Percentiles rank a stretch among this genome's conserved stretches.
Conservation (phyloP, 2,888 invertebrate genomes). For the Lepidocyrtoides sp. region DNA sequence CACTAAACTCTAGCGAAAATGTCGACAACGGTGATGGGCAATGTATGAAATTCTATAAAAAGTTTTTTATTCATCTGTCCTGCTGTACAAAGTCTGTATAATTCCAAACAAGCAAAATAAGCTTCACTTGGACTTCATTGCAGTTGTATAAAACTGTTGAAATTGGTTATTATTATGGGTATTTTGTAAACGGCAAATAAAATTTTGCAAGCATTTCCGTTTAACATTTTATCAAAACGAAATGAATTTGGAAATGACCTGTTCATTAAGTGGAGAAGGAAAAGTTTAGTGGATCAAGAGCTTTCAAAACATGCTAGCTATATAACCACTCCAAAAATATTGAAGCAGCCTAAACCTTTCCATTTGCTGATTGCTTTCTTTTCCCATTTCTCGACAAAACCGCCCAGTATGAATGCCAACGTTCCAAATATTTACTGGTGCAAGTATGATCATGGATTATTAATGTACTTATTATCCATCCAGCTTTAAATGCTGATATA, state of each 20-base stretch:
- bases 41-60: too few relatives aligned
- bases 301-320: background rate
- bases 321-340: slow-evolving; percentile 10
- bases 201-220: slow-evolving; percentile 3
- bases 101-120: background rate
- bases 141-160: too few relatives aligned
- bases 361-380: background rate
- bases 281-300: background rate
- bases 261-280: background rate
- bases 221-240: background rate
- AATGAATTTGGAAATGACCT: background rate
- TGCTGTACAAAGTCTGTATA: background rate
- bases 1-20: too few relatives aligned
- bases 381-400: background rate
- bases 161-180: too few relatives aligned
- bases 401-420: background rate
- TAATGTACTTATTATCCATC: background rate
- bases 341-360: background rate
- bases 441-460: background rate
- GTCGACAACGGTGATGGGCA: too few relatives aligned
- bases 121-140: background rate
- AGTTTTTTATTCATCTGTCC: background rate
- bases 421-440: background rate
- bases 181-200: background rate
- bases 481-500: slow-evolving; percentile 8